Percentiles rank a stretch among this genome's conserved stretches.
Conservation (phyloP, 2,113 vertebrate genomes). For the Ptilonorhynchus violaceus region DNA sequence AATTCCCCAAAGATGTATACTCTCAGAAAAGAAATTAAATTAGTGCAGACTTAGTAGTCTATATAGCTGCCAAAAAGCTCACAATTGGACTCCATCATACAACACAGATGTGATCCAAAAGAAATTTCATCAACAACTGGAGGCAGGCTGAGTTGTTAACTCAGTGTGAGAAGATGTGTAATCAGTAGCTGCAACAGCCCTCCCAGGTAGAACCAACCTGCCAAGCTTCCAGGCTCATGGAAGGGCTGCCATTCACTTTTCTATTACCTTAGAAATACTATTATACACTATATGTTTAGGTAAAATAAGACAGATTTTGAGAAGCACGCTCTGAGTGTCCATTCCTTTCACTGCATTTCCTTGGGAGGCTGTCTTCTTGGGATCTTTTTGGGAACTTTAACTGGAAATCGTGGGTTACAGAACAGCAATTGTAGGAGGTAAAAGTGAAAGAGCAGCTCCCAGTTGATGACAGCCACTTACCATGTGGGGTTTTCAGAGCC, state of each 20-base stretch:
- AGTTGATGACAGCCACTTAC: background rate
- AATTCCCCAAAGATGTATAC: background rate
- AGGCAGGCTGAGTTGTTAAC: background rate
- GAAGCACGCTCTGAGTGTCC: background rate
- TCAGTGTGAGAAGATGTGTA: background rate
- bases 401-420: background rate
- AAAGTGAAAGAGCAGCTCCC: background rate
- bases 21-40: slow-evolving; percentile 4
- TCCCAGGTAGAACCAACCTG: background rate
- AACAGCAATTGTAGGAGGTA: background rate
- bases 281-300: background rate
- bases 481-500: background rate
- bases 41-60: background rate
- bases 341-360: background rate
- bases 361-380: background rate
- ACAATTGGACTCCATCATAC: background rate
- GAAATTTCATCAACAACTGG: background rate
- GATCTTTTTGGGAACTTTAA: accelerated
- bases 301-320: background rate
- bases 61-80: slow-evolving; percentile 9
- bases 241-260: background rate
- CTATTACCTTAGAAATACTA: background rate
- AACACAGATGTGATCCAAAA: slow-evolving; percentile 4
- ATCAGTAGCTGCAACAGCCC: background rate
- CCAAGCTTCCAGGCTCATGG: background rate